A percentile compares a stretch with the other conserved stretches of the same genome.
These are phyloP conservation scores for Andrena fulva DNA, from an alignment of 2,888 invertebrate species.

Conservation along the genomic window DNA sequence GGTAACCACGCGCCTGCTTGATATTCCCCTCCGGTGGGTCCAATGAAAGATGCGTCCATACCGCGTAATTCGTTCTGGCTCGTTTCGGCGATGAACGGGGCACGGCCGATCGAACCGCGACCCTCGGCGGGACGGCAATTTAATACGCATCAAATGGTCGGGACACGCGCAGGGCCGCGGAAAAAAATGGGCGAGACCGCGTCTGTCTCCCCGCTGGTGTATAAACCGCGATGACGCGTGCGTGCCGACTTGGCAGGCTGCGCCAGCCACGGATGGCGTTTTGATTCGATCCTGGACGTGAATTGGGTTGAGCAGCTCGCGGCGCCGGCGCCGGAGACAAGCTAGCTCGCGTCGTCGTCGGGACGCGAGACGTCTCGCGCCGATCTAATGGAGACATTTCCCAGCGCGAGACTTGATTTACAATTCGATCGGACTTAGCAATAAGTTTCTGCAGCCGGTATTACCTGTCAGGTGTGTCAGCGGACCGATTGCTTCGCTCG, in stretches of 20 bases:
- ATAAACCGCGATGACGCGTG: conserved; percentile 48
- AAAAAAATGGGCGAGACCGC: conserved; percentile 32
- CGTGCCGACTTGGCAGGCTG: conserved; percentile 39
- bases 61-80: conserved; percentile 47
- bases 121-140: conserved; percentile 43
- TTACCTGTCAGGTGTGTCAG: conserved; percentile 78
- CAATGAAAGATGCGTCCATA: conserved; percentile 19
- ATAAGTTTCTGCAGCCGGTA: conserved; percentile 76
- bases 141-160: conserved; percentile 54
- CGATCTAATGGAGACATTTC: conserved; percentile 73
- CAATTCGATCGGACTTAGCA: conserved; percentile 73
- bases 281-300: conserved; percentile 67
- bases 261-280: conserved; percentile 51
- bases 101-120: conserved; percentile 37
- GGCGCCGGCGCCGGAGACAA: conserved; percentile 7
- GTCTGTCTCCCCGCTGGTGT: conserved; percentile 14
- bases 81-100: conserved; percentile 41
- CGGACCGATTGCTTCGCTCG: conserved; percentile 70
- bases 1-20: conserved; percentile 32
- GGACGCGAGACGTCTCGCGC: conserved; percentile 31
- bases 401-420: conserved; percentile 73
- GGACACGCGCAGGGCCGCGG: background rate
- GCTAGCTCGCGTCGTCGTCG: conserved; percentile 13
- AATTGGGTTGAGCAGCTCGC: conserved; percentile 45
- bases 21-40: conserved; percentile 19